Evolutionary conservation across 2,888 invertebrate species (phyloP).

Genomic region (Abrostola tripartita): DNA sequence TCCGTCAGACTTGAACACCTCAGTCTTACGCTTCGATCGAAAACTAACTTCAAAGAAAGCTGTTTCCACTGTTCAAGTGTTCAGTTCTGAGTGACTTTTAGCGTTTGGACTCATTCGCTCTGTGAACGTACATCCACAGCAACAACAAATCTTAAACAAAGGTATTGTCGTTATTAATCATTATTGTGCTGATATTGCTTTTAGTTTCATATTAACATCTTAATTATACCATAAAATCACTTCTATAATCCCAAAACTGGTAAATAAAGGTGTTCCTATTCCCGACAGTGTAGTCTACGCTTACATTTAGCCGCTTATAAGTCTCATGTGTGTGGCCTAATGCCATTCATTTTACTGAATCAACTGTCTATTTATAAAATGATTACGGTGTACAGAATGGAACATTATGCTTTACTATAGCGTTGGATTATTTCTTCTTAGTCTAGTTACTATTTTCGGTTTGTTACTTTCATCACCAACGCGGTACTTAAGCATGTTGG

Average conservation of each 20-base stretch:
- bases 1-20: neutral
- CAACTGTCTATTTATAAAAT: too few species aligned
- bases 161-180: too few species aligned
- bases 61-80: slow-evolving; percentile 18
- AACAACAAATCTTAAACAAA: slow-evolving; percentile 16
- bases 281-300: too few species aligned
- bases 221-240: neutral
- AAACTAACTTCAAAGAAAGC: slow-evolving; percentile 48
- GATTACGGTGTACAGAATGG: too few species aligned
- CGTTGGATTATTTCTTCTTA: too few species aligned
- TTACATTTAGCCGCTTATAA: neutral
- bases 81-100: slow-evolving; percentile 38
- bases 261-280: too few species aligned
- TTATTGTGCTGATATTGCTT: neutral
- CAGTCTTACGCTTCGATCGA: slow-evolving; percentile 41
- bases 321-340: neutral
- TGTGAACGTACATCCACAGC: slow-evolving; percentile 28
- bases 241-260: too few species aligned
- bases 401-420: too few species aligned
- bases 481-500: neutral
- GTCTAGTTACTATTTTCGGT: neutral
- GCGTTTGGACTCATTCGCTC: slow-evolving; percentile 31
- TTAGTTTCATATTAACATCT: slow-evolving; percentile 1
- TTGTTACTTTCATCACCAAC: too few species aligned
- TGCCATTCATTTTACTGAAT: too few species aligned